Conservation (phyloP, 2,888 invertebrate genomes). For the Harmothoe impar region DNA sequence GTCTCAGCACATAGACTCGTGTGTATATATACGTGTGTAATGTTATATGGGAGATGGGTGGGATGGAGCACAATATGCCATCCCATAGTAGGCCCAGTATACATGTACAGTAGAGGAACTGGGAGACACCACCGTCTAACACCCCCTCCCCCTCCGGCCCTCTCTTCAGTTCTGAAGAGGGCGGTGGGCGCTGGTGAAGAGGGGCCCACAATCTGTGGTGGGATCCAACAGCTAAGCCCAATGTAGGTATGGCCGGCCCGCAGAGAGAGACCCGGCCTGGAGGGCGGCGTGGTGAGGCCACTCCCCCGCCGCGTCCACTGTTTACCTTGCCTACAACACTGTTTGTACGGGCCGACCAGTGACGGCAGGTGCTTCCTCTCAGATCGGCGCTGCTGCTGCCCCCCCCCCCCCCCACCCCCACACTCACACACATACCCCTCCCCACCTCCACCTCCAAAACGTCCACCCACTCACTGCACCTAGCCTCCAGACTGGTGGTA, state of each 20-base stretch:
- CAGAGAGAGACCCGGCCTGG: neutral
- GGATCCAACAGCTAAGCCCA: neutral
- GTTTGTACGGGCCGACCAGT: neutral
- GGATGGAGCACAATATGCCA: neutral
- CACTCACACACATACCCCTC: neutral
- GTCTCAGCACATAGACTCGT: neutral
- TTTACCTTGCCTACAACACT: conserved; percentile 35
- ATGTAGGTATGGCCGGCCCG: neutral
- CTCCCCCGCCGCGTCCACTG: neutral
- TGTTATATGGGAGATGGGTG: neutral
- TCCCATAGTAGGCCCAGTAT: too few relatives aligned
- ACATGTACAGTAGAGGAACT: too few relatives aligned
- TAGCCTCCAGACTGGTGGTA: too few relatives aligned
- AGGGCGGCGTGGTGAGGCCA: neutral
- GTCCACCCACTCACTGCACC: too few relatives aligned
- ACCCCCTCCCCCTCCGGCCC: neutral
- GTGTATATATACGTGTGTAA: conserved; percentile 1
- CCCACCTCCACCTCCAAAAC: too few relatives aligned
- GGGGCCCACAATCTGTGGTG: neutral
- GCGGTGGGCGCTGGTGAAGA: neutral
- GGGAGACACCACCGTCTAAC: neutral
- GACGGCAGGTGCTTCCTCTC: conserved; percentile 39
- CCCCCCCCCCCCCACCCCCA: neutral
- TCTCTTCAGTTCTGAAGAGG: neutral
- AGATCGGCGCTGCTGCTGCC: neutral